Evolutionary conservation across 2,113 vertebrate genomes (phyloP).

Genomic region (Gallinago undulata): DNA sequence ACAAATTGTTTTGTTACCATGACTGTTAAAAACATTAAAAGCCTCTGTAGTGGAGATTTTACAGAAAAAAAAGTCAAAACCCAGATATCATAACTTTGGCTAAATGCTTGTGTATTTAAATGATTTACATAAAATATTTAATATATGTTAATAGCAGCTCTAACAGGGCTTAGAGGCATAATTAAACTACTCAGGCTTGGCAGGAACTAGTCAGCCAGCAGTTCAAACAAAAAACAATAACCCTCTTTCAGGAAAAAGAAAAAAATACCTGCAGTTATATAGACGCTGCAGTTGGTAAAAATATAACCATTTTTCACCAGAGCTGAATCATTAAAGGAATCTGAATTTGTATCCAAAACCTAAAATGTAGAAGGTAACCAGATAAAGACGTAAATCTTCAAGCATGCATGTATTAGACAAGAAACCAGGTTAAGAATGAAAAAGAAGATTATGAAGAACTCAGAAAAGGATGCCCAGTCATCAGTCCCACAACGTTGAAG

Average conservation of each 20-base stretch:
- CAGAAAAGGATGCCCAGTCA: neutral
- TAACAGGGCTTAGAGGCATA: neutral
- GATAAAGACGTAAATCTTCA: neutral
- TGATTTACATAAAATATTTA: neutral
- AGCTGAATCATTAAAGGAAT: neutral
- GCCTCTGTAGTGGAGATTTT: neutral
- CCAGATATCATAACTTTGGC: neutral
- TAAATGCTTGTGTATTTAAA: neutral
- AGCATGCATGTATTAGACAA: neutral
- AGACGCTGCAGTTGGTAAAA: neutral
- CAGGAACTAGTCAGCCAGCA: neutral
- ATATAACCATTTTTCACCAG: neutral
- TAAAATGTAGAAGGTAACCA: neutral
- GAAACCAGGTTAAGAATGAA: neutral
- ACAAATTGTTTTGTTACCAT: neutral
- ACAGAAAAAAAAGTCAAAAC: neutral
- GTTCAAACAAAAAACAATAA: neutral
- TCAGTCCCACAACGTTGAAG: neutral
- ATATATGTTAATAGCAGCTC: neutral
- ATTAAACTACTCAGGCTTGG: neutral
- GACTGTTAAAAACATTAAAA: neutral
- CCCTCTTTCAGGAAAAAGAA: neutral
- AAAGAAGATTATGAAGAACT: neutral
- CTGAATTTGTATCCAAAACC: neutral
- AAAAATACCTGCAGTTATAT: neutral